A percentile compares a stretch with the other conserved stretches of the same genome.
Conservation (phyloP, 2,797 vertebrate genomes). For the Salarias fasciatus region DNA sequence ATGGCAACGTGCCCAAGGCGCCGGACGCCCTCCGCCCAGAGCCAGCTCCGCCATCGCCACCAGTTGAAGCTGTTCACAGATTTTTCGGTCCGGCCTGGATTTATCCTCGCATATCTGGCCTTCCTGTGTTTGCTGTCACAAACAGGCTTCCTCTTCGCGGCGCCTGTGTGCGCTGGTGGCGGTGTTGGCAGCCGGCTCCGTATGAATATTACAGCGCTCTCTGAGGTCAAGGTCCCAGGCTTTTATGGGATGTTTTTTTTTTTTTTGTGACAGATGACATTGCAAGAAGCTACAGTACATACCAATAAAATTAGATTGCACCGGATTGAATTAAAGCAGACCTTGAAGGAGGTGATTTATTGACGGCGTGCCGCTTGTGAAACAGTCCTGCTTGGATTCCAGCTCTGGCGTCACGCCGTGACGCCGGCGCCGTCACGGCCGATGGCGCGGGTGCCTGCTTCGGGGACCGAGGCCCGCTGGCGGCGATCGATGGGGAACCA, state of each 20-base stretch:
- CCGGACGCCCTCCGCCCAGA: too few relatives aligned
- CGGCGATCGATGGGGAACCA: constrained; percentile 49
- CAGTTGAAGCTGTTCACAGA: background rate
- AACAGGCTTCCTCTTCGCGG: constrained; percentile 23
- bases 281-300: constrained; percentile 71
- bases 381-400: constrained; percentile 57
- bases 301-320: constrained; percentile 77
- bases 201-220: constrained; percentile 43
- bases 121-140: constrained; percentile 17
- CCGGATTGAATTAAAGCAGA: constrained; percentile 76
- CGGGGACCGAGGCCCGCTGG: constrained; percentile 30
- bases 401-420: constrained; percentile 20
- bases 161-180: background rate
- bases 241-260: constrained; percentile 69
- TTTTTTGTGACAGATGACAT: constrained; percentile 75
- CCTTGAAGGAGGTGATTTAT: constrained; percentile 75
- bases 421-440: constrained; percentile 25
- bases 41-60: too few relatives aligned
- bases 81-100: constrained; percentile 6
- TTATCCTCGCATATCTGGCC: constrained; percentile 13
- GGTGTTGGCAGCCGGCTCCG: constrained; percentile 26
- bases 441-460: constrained; percentile 6
- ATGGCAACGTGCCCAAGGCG: too few relatives aligned
- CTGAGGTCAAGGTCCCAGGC: constrained; percentile 68
- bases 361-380: constrained; percentile 59